A percentile compares a stretch with the other conserved stretches of the same genome.
Evolutionary conservation across 2,113 vertebrate species (phyloP).

Genomic region (Aleadryas rufinucha): DNA sequence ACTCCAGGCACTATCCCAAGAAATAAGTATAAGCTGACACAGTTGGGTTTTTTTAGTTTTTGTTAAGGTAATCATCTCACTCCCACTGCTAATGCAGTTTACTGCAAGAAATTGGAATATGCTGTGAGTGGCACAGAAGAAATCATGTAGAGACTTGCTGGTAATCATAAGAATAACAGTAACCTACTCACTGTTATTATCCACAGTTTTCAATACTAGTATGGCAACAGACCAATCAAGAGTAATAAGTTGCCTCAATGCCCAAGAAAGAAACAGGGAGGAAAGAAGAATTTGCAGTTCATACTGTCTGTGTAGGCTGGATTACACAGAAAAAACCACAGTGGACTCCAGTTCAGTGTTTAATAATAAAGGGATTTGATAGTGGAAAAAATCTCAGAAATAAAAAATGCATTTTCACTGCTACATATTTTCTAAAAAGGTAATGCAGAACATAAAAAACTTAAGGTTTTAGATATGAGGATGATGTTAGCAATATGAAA

Average conservation of each 20-base stretch:
- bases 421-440: background rate
- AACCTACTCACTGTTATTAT: background rate
- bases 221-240: background rate
- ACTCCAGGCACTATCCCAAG: background rate
- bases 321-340: background rate
- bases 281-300: background rate
- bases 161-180: background rate
- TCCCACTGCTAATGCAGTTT: conserved; percentile 24
- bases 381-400: background rate
- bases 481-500: background rate
- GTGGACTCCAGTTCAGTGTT: background rate
- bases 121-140: background rate
- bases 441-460: background rate
- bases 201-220: background rate
- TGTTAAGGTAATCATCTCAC: background rate
- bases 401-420: background rate
- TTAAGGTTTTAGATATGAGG: background rate
- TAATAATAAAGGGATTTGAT: background rate
- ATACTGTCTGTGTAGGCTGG: background rate
- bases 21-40: background rate
- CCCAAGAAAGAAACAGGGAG: background rate
- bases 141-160: background rate
- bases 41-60: background rate
- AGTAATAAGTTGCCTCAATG: background rate
- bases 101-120: background rate